Conservation (phyloP, 1,140 invertebrate genomes). For the Lerema accius region DNA sequence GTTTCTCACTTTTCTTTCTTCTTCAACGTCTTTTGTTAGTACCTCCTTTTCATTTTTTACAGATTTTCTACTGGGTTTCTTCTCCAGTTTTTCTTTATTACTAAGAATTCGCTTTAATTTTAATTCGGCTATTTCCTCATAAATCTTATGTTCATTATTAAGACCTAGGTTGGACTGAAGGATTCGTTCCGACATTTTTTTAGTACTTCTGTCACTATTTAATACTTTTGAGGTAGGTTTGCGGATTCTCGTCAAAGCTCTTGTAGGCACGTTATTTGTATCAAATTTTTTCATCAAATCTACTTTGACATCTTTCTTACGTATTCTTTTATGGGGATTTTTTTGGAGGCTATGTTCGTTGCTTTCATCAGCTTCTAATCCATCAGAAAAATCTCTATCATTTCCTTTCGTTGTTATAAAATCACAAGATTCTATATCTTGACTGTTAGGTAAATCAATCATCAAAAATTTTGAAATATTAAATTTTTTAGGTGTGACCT, state of each 20-base stretch:
- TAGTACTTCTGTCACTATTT: slow-evolving; percentile 32
- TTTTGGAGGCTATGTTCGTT: slow-evolving; percentile 46
- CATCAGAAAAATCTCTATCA: slow-evolving; percentile 52
- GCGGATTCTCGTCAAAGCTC: slow-evolving; percentile 54
- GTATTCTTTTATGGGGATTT: slow-evolving; percentile 43
- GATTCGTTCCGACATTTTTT: slow-evolving; percentile 39
- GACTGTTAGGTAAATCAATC: slow-evolving; percentile 60
- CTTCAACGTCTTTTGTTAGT: not conserved
- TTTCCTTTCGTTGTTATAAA: slow-evolving; percentile 35
- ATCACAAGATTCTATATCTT: slow-evolving; percentile 64
- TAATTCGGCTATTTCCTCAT: slow-evolving; percentile 58
- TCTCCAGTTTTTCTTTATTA: slow-evolving; percentile 31
- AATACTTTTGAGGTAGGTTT: slow-evolving; percentile 58
- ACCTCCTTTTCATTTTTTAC: not conserved
- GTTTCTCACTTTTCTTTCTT: slow-evolving; percentile 3
- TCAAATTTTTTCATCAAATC: slow-evolving; percentile 59
- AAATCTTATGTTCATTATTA: slow-evolving; percentile 54
- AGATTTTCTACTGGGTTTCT: not conserved
- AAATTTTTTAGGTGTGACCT: slow-evolving; percentile 61
- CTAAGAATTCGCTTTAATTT: slow-evolving; percentile 56
- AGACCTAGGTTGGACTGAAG: slow-evolving; percentile 19
- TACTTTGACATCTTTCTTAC: slow-evolving; percentile 44
- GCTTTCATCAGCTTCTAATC: slow-evolving; percentile 55
- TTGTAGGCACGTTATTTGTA: slow-evolving; percentile 48
- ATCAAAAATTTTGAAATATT: slow-evolving; percentile 49